Percentiles rank a stretch among this genome's conserved stretches.
Conservation (phyloP, 1,140 invertebrate genomes). For the Lepidurus packardi region DNA sequence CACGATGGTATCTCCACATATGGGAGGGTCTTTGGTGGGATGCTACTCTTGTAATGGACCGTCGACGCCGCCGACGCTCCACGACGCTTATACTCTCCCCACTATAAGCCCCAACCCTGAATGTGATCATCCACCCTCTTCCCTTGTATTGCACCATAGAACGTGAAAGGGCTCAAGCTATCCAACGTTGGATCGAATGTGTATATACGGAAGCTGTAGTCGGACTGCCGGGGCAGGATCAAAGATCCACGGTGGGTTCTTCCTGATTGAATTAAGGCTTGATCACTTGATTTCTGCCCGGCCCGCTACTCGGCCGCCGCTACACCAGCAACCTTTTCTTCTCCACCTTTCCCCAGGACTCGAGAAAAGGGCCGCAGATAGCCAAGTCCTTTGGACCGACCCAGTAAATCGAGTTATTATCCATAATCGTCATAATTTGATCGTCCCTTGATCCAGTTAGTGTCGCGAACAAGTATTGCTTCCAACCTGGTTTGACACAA, state of each 20-base stretch:
- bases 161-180: background rate
- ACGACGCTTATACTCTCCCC: background rate
- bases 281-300: conserved; percentile 17
- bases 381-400: background rate
- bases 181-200: background rate
- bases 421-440: conserved; percentile 22
- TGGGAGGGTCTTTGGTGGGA: background rate
- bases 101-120: background rate
- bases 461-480: background rate
- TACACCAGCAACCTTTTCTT: background rate
- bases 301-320: conserved; percentile 15
- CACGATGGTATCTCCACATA: background rate
- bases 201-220: background rate
- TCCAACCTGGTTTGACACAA: conserved; percentile 16
- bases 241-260: conserved; percentile 21
- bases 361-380: background rate
- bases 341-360: background rate
- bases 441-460: conserved; percentile 21
- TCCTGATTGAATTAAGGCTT: conserved; percentile 22
- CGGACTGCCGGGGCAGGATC: background rate
- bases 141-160: background rate
- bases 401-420: conserved; percentile 22
- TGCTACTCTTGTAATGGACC: background rate
- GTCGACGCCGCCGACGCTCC: background rate
- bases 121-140: background rate